phyloP scores from a whole-genome alignment of 1,140 invertebrate species.

The Pseudomyrmex concolor region DNA sequence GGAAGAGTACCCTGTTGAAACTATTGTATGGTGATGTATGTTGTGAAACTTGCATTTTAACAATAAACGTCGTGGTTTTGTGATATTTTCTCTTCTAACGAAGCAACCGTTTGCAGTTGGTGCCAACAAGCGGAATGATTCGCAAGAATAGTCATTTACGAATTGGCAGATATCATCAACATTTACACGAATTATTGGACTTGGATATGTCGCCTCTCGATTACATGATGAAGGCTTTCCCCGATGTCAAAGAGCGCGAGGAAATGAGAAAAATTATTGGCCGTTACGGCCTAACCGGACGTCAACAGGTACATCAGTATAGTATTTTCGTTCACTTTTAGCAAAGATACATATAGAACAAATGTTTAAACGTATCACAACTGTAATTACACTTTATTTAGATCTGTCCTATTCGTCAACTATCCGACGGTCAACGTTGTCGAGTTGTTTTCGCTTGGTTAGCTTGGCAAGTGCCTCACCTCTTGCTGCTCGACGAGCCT shows the following conservation, averaged over 20 bases:
- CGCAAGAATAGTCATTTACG: slow-evolving; percentile 98
- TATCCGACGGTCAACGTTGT: slow-evolving; percentile 99
- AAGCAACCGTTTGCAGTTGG: slow-evolving; percentile 87
- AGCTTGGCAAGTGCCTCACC: slow-evolving; percentile 97
- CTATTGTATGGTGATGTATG: slow-evolving; percentile 96
- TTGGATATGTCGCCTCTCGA: slow-evolving; percentile 97
- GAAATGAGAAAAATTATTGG: slow-evolving; percentile 99
- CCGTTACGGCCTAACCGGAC: slow-evolving; percentile 97
- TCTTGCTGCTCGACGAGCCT: slow-evolving; percentile 98
- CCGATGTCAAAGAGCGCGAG: slow-evolving; percentile 98
- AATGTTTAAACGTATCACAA: slow-evolving; percentile 4
- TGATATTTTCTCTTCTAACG: background rate
- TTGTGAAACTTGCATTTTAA: slow-evolving; percentile 57
- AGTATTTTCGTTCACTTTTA: background rate
- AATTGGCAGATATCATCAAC: slow-evolving; percentile 99
- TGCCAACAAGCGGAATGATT: slow-evolving; percentile 98
- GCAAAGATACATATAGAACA: too few relatives aligned
- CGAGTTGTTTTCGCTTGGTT: slow-evolving; percentile 99
- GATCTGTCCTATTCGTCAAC: slow-evolving; percentile 98
- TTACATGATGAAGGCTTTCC: slow-evolving; percentile 99
- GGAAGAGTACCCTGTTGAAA: slow-evolving; percentile 99
- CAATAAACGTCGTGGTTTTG: background rate
- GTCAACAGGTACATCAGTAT: slow-evolving; percentile 92
- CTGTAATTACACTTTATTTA: slow-evolving; percentile 77
- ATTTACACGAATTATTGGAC: slow-evolving; percentile 98